A percentile compares a stretch with the other conserved stretches of the same genome.
These are phyloP conservation scores for Timema podura DNA, from an alignment of 2,888 invertebrate genomes.

Conservation along the genomic window DNA sequence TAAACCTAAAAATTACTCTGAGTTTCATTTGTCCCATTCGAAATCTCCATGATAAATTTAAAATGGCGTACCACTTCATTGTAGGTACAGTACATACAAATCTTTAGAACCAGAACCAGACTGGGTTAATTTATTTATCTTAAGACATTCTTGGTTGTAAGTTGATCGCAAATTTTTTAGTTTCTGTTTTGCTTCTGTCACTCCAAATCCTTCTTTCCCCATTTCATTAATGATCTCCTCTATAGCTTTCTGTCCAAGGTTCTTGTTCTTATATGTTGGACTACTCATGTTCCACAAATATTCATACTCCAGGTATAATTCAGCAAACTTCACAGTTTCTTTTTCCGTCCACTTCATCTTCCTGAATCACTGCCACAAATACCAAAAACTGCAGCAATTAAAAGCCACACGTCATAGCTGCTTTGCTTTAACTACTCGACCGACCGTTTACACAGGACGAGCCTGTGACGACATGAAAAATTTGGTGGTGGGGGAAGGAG, in stretches of 20 bases:
- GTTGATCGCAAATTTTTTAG: neutral
- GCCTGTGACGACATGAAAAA: neutral
- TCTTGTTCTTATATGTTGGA: constrained; percentile 5
- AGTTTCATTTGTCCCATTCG: constrained; percentile 7
- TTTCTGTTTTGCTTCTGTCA: constrained; percentile 5
- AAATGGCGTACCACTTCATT: constrained; percentile 14
- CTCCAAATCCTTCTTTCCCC: constrained; percentile 12
- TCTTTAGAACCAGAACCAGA: constrained; percentile 4
- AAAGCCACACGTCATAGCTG: neutral
- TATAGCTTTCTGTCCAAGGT: neutral
- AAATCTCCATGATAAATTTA: constrained; percentile 1
- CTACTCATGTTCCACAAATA: constrained; percentile 12
- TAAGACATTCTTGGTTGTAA: constrained; percentile 5
- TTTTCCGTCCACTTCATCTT: constrained; percentile 5
- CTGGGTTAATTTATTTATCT: neutral
- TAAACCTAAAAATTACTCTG: neutral
- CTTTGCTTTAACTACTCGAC: neutral
- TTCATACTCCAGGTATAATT: constrained; percentile 6
- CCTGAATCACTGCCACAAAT: neutral
- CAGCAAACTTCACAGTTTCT: constrained; percentile 12
- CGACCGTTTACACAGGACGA: neutral
- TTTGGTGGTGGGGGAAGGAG: constrained; percentile 1
- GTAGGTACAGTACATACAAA: constrained; percentile 4
- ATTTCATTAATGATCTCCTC: constrained; percentile 12
- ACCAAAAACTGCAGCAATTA: neutral